Conservation (phyloP, 2,797 vertebrate species). For the Bradypodion ventrale region DNA sequence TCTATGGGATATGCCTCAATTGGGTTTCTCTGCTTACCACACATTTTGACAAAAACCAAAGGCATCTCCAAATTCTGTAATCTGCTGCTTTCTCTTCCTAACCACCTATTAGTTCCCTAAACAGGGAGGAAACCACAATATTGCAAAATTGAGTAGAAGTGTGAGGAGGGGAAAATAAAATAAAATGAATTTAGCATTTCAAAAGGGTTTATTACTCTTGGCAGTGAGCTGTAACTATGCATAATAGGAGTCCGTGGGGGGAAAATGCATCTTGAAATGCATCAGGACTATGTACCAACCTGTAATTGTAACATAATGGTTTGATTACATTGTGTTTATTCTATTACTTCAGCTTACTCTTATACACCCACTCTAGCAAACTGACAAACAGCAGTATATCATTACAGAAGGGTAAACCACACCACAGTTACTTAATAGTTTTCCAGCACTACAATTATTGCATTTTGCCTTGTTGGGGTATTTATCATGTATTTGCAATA, state of each 20-base stretch:
- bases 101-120: neutral
- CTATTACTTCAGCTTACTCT: slow-evolving; percentile 46
- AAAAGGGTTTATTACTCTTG: slow-evolving; percentile 30
- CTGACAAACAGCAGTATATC: slow-evolving; percentile 36
- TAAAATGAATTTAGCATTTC: slow-evolving; percentile 30
- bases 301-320: slow-evolving; percentile 47
- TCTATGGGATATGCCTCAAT: neutral
- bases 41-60: neutral
- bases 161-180: slow-evolving; percentile 19
- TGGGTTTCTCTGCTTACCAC: neutral
- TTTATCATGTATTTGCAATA: neutral
- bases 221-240: slow-evolving; percentile 3
- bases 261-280: slow-evolving; percentile 38
- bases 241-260: slow-evolving; percentile 12
- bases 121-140: slow-evolving; percentile 22
- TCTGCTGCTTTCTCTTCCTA: neutral
- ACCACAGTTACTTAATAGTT: slow-evolving; percentile 35
- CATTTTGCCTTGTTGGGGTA: slow-evolving; percentile 32
- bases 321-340: slow-evolving; percentile 60
- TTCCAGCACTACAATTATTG: slow-evolving; percentile 39
- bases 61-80: neutral
- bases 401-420: slow-evolving; percentile 31
- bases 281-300: slow-evolving; percentile 41
- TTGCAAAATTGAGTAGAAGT: slow-evolving; percentile 17
- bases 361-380: slow-evolving; percentile 42